Evolutionary conservation across 2,113 vertebrate genomes (phyloP).

Genomic region (Hemiprocne comata): DNA sequence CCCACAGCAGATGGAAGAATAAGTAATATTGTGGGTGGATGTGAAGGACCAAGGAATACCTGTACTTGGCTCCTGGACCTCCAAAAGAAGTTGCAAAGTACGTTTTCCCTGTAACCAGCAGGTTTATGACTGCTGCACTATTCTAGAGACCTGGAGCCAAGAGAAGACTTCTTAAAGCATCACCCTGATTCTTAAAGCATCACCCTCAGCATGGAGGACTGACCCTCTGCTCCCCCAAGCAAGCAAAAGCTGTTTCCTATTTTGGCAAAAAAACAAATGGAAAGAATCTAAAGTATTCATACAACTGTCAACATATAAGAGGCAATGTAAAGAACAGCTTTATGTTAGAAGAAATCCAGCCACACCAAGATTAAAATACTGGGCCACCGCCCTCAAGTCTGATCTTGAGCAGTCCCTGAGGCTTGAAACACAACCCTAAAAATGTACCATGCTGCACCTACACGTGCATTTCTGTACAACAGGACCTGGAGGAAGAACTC

Average conservation of each 20-base stretch:
- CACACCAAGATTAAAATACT: background rate
- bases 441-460: background rate
- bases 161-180: background rate
- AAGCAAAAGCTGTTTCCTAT: background rate
- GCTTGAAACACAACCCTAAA: background rate
- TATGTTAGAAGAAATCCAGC: background rate
- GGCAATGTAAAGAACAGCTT: background rate
- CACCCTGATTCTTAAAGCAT: background rate
- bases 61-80: background rate
- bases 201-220: background rate
- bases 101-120: background rate
- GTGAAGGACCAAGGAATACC: background rate
- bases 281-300: background rate
- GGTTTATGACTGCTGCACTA: background rate
- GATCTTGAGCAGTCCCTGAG: background rate
- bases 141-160: background rate
- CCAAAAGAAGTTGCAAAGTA: background rate
- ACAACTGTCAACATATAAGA: background rate
- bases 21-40: background rate
- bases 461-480: background rate
- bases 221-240: background rate
- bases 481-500: background rate
- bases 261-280: background rate
- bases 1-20: background rate
- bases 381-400: background rate